phyloP scores from a whole-genome alignment of 1,140 invertebrate species.

The Pantala flavescens region DNA sequence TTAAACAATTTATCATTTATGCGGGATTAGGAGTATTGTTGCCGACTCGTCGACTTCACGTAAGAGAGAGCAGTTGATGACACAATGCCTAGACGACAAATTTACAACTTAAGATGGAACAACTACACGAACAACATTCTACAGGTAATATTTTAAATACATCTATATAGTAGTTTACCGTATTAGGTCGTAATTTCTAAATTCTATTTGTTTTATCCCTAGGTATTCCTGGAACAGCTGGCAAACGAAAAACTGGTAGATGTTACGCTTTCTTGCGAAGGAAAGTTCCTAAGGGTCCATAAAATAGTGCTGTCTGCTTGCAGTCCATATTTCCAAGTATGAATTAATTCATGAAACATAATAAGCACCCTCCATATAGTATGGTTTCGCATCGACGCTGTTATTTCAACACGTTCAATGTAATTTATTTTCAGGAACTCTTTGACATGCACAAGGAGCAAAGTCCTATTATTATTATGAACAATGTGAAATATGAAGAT shows the following conservation, averaged over 20 bases:
- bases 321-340: slow-evolving; percentile 45
- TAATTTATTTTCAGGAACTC: slow-evolving; percentile 31
- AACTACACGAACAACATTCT: slow-evolving; percentile 43
- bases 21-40: too few species aligned
- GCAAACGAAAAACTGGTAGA: slow-evolving; percentile 41
- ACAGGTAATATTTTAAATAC: slow-evolving; percentile 27
- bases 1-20: too few species aligned
- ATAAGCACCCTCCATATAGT: background rate
- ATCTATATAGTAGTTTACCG: background rate
- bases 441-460: slow-evolving; percentile 34
- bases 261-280: slow-evolving; percentile 47
- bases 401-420: too few species aligned
- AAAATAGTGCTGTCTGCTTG: slow-evolving; percentile 48
- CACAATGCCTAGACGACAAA: background rate
- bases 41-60: too few species aligned
- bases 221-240: slow-evolving; percentile 43
- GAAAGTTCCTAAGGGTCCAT: slow-evolving; percentile 44
- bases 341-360: background rate
- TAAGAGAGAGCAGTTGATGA: background rate
- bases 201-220: slow-evolving; percentile 18
- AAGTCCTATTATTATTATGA: slow-evolving; percentile 42
- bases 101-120: slow-evolving; percentile 40
- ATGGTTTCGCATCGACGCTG: too few species aligned
- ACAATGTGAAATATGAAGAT: slow-evolving; percentile 37
- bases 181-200: background rate